A percentile compares a stretch with the other conserved stretches of the same genome.
Conservation (phyloP, 2,797 vertebrate genomes). For the Pseudochirops cupreus region DNA sequence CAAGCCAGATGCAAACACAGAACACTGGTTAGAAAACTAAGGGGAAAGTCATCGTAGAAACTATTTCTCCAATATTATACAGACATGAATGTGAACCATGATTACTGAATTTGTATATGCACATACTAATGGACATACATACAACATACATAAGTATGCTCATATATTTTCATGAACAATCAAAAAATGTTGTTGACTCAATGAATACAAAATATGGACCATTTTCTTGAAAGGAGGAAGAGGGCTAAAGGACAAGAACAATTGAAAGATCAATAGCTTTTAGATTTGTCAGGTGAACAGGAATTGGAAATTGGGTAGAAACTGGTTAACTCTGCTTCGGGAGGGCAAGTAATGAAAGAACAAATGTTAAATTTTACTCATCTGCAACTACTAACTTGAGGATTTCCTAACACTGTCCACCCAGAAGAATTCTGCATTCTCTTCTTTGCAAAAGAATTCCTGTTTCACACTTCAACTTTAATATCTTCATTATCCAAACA, state of each 20-base stretch:
- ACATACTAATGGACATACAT: constrained; percentile 50
- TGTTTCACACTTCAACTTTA: neutral
- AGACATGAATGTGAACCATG: constrained; percentile 59
- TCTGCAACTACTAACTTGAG: constrained; percentile 69
- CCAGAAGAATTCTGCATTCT: constrained; percentile 60
- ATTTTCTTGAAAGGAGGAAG: constrained; percentile 61
- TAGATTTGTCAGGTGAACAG: constrained; percentile 52
- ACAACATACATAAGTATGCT: constrained; percentile 65
- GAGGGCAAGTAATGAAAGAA: constrained; percentile 14
- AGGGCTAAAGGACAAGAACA: constrained; percentile 27
- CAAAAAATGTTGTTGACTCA: constrained; percentile 59
- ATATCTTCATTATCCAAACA: neutral
- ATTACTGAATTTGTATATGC: constrained; percentile 45
- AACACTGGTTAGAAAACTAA: constrained; percentile 58
- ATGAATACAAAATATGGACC: constrained; percentile 66
- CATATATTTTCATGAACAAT: constrained; percentile 65
- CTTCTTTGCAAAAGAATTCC: neutral
- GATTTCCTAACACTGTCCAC: constrained; percentile 30
- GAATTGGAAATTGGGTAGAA: constrained; percentile 44
- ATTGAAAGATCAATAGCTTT: constrained; percentile 47
- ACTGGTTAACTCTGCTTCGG: constrained; percentile 7
- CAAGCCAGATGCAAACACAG: constrained; percentile 66
- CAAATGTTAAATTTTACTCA: constrained; percentile 67
- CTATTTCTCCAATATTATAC: constrained; percentile 76
- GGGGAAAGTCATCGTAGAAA: constrained; percentile 69